These are phyloP conservation scores for Bolinopsis microptera DNA, from an alignment of 37 sponge, comb jelly and placozoan genomes.

Conservation along the genomic window DNA sequence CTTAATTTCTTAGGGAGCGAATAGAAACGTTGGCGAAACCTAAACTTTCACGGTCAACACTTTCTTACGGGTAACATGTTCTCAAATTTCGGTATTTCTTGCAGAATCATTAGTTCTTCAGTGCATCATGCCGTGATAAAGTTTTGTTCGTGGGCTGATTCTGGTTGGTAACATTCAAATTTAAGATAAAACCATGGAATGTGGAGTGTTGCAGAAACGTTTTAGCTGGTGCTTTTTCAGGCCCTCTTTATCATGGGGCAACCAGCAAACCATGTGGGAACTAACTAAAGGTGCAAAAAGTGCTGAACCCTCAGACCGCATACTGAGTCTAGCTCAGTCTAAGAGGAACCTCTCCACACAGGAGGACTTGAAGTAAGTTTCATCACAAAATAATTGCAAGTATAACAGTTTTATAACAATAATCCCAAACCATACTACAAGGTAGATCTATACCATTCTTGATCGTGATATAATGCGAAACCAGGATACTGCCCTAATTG, in stretches of 20 bases:
- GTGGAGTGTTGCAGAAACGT: too few relatives aligned
- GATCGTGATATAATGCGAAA: too few relatives aligned
- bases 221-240: too few relatives aligned
- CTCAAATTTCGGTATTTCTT: background rate
- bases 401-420: background rate
- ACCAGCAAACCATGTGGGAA: constrained; percentile 91
- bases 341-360: constrained; percentile 73
- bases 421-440: too few relatives aligned
- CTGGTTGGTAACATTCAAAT: too few relatives aligned
- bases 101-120: too few relatives aligned
- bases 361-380: constrained; percentile 74
- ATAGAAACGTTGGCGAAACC: constrained; percentile 54
- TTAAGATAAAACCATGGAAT: too few relatives aligned
- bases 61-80: constrained; percentile 33
- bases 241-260: constrained; percentile 86
- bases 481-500: too few relatives aligned
- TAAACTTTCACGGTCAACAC: constrained; percentile 49
- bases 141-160: too few relatives aligned
- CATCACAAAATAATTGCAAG: too few relatives aligned
- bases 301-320: constrained; percentile 70
- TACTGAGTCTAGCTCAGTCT: constrained; percentile 71
- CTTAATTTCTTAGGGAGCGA: constrained; percentile 27
- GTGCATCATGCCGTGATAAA: too few relatives aligned
- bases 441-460: too few relatives aligned
- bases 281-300: constrained; percentile 73